Percentiles rank a stretch among this genome's conserved stretches.
Conservation (phyloP, 2,797 vertebrate species). For the Rhynchotus rufescens region DNA sequence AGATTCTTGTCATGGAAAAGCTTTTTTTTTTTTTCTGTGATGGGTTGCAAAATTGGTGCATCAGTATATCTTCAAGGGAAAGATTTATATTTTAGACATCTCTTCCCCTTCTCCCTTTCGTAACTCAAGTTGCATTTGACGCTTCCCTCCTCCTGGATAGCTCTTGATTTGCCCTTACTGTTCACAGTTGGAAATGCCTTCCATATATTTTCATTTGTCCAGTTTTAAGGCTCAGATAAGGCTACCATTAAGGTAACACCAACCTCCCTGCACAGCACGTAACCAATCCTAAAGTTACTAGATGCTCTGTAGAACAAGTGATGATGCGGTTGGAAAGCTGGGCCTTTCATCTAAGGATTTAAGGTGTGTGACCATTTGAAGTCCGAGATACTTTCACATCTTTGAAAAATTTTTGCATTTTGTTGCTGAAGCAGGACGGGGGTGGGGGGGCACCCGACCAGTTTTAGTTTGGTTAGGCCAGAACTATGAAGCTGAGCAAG, state of each 20-base stretch:
- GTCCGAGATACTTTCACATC: neutral
- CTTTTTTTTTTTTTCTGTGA: neutral
- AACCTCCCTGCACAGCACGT: neutral
- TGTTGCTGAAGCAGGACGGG: accelerated
- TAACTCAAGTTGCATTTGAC: neutral
- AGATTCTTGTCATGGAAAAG: neutral
- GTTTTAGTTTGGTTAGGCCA: neutral
- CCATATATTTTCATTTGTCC: neutral
- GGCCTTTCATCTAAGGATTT: neutral
- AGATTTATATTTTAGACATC: neutral
- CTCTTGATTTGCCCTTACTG: neutral
- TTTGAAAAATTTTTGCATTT: neutral
- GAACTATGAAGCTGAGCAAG: neutral
- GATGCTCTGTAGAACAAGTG: accelerated
- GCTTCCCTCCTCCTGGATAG: neutral
- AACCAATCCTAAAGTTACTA: neutral
- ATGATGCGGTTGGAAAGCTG: neutral
- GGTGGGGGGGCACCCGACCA: neutral
- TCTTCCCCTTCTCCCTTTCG: neutral
- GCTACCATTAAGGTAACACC: neutral
- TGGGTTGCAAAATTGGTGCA: neutral
- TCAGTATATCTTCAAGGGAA: neutral
- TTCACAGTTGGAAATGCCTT: neutral
- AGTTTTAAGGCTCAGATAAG: neutral
- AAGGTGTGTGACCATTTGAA: neutral